These are phyloP conservation scores for Xanthorhoe spadicearia DNA, from an alignment of 2,888 invertebrate species.

Conservation along the genomic window DNA sequence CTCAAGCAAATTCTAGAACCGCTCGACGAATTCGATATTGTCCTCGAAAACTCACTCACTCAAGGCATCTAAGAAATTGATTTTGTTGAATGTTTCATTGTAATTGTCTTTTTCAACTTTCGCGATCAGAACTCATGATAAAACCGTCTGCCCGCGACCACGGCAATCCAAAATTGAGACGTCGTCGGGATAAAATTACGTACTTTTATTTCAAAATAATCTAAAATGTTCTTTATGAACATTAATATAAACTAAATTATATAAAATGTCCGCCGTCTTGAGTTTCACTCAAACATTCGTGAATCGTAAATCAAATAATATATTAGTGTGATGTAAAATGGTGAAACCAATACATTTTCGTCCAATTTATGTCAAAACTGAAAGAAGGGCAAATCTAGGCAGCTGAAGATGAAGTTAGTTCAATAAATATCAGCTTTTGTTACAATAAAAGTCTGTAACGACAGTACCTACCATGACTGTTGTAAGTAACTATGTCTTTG, in stretches of 20 bases:
- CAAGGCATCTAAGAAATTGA: constrained; percentile 70
- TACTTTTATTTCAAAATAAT: not conserved
- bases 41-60: constrained; percentile 93
- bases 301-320: not conserved
- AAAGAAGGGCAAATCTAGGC: not conserved
- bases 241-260: not conserved
- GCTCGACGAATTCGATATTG: constrained; percentile 94
- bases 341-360: constrained; percentile 11
- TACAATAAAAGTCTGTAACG: too few relatives aligned
- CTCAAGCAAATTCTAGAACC: constrained; percentile 95
- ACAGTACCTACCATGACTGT: too few relatives aligned
- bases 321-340: not conserved
- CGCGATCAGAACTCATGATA: too few relatives aligned
- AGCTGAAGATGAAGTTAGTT: not conserved
- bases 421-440: too few relatives aligned
- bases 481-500: too few relatives aligned
- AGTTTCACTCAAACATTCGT: not conserved
- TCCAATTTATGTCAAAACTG: constrained; percentile 13
- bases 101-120: too few relatives aligned
- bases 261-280: not conserved
- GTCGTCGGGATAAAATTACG: too few relatives aligned
- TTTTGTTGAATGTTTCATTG: not conserved
- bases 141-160: too few relatives aligned
- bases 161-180: too few relatives aligned
- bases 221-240: not conserved